These are phyloP conservation scores for Apocrypta bakeri DNA, from an alignment of 1,140 invertebrate species.

Conservation along the genomic window DNA sequence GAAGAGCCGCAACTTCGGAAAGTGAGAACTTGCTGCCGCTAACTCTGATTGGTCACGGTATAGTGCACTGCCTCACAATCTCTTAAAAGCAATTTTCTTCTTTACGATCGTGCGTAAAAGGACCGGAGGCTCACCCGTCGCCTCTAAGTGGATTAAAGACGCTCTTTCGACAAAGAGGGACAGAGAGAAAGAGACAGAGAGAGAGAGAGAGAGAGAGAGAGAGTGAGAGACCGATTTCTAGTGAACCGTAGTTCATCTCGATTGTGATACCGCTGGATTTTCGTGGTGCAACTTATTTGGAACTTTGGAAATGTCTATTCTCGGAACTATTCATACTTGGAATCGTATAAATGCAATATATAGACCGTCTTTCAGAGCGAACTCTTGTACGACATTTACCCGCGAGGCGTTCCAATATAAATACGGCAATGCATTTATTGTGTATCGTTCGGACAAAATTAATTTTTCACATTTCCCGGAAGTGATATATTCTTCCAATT, in stretches of 20 bases:
- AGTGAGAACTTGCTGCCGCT: background rate
- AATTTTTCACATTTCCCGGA: background rate
- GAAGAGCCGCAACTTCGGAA: background rate
- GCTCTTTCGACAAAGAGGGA: background rate
- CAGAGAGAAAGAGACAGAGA: too few relatives aligned
- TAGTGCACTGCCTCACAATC: conserved; percentile 30
- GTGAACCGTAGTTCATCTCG: background rate
- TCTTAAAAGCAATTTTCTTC: conserved; percentile 43
- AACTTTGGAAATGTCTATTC: too few relatives aligned
- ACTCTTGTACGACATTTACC: too few relatives aligned
- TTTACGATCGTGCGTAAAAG: conserved; percentile 46
- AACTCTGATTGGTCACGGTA: conserved; percentile 22
- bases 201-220: too few relatives aligned
- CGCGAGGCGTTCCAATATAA: background rate
- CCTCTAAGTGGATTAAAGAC: conserved; percentile 21
- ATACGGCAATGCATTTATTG: background rate
- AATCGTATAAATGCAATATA: too few relatives aligned
- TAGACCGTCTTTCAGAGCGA: too few relatives aligned
- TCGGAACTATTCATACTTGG: too few relatives aligned
- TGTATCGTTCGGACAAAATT: background rate
- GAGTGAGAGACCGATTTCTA: too few relatives aligned
- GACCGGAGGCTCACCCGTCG: background rate
- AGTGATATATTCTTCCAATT: background rate
- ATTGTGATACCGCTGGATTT: background rate
- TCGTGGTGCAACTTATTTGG: background rate